Evolutionary conservation across 2,113 vertebrate genomes (phyloP), one percentile per base, ranked within the genome.

Genomic region (Spheniscus mendiculus): DNA sequence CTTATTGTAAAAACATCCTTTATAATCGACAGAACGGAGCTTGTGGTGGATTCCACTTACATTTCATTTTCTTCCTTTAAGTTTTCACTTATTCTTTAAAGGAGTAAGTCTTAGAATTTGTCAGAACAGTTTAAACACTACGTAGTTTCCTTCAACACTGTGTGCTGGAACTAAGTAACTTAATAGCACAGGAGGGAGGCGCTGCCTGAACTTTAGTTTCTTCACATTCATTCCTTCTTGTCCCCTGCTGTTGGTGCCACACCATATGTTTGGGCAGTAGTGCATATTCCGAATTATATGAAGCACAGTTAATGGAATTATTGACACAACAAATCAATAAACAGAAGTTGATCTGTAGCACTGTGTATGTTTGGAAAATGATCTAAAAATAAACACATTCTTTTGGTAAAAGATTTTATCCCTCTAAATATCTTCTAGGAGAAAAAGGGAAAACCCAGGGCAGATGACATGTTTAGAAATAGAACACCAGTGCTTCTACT

Each of bases 321-420:
- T 93, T 96, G 92, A 97, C 94, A 95, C 86, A 93, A 95, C 76
- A 94, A 97, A 96, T 97, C 92, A 97, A 94, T 95, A 95, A 97
- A 97, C 85, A 97, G 95, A 83, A 96, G 88, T 93, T 96, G 93
- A 90, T 92, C 76, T 81, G 72, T 74, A 66, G 59, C 79, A 94
- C 90, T 40, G 47, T 20, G 71, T 72, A 55, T 25, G 78, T 84
- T 87, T 95, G 91, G 94, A 96, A 97, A 93, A 92, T 72, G 38
- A 96, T 96, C 95, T 96, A 97, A 97, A 97, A 97, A 97, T 96
- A 97, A 95, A 95, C 65, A 79, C 71, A 91, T 90, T 93, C 26
- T 95, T 92, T 74, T 87, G 25, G 72, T 89, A 84, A 90, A 96
- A 87, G 23, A 90, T 55, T 90, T 74, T 93, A 23, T 23, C 29